Evolutionary conservation across 2,797 vertebrate genomes (phyloP).

Genomic region (Microctenopoma steveboyesi): DNA sequence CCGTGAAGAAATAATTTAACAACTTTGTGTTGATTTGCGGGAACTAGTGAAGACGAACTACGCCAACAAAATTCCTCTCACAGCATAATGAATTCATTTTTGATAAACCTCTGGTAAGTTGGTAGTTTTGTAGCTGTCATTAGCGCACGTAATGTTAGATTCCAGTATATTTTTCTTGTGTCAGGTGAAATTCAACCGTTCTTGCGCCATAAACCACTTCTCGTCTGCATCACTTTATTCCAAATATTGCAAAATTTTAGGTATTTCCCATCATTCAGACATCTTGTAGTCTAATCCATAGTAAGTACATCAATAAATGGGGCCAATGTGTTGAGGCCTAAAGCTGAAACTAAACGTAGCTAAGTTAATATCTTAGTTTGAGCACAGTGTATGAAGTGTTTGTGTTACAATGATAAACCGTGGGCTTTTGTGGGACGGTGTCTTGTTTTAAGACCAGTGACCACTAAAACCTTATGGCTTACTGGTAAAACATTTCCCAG

Average conservation of each 20-base stretch:
- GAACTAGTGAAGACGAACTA: too few relatives aligned
- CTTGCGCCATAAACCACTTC: slow-evolving; percentile 29
- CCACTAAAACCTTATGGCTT: not conserved
- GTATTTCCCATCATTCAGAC: slow-evolving; percentile 7
- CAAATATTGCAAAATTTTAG: not conserved
- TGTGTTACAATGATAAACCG: not conserved
- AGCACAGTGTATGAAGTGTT: not conserved
- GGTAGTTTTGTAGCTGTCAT: not conserved
- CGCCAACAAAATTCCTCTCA: too few relatives aligned
- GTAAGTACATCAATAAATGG: not conserved
- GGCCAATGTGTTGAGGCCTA: not conserved
- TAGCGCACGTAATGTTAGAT: not conserved
- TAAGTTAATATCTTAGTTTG: not conserved
- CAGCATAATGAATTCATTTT: too few relatives aligned
- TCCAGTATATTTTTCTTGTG: not conserved
- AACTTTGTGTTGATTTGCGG: too few relatives aligned
- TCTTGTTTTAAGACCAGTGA: not conserved
- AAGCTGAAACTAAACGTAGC: not conserved
- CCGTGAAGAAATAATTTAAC: too few relatives aligned
- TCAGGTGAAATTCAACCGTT: not conserved
- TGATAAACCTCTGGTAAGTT: too few relatives aligned
- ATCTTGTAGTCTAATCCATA: not conserved
- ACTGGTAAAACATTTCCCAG: not conserved
- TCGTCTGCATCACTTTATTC: not conserved
- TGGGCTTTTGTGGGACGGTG: not conserved